Conservation (phyloP, 2,888 invertebrate genomes). For the Tenthredo notha region DNA sequence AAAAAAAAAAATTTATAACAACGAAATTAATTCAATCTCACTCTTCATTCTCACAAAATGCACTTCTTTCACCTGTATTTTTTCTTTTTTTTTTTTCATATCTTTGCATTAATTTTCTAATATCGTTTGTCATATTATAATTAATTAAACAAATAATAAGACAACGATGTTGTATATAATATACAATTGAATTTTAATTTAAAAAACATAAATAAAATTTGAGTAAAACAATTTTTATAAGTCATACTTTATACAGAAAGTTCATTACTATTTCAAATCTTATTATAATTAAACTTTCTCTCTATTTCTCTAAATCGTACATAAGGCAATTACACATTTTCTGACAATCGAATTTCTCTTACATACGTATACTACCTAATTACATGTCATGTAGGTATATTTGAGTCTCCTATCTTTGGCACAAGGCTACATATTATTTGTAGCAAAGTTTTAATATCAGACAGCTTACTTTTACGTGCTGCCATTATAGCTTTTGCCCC, state of each 20-base stretch:
- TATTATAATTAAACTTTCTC: background rate
- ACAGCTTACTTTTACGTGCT: background rate
- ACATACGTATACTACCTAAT: background rate
- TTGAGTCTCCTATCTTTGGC: constrained; percentile 76
- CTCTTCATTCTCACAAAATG: constrained; percentile 57
- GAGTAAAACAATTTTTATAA: background rate
- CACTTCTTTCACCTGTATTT: background rate
- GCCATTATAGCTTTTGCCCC: background rate
- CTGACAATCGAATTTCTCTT: background rate
- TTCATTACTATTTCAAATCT: background rate
- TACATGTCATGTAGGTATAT: constrained; percentile 53
- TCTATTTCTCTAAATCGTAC: background rate
- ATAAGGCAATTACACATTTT: constrained; percentile 32
- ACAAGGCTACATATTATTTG: constrained; percentile 64
- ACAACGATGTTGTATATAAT: background rate
- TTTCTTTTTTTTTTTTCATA: background rate
- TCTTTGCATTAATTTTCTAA: background rate
- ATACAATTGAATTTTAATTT: background rate
- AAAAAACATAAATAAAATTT: constrained; percentile 9
- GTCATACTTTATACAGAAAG: background rate
- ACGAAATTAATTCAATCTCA: constrained; percentile 58
- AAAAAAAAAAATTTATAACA: constrained; percentile 57
- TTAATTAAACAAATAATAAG: background rate
- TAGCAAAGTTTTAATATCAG: constrained; percentile 36
- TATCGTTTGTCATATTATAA: background rate